Base-by-base conservation (phyloP, 1,140 invertebrate genomes). In the Trissolcus basalis region DNA sequence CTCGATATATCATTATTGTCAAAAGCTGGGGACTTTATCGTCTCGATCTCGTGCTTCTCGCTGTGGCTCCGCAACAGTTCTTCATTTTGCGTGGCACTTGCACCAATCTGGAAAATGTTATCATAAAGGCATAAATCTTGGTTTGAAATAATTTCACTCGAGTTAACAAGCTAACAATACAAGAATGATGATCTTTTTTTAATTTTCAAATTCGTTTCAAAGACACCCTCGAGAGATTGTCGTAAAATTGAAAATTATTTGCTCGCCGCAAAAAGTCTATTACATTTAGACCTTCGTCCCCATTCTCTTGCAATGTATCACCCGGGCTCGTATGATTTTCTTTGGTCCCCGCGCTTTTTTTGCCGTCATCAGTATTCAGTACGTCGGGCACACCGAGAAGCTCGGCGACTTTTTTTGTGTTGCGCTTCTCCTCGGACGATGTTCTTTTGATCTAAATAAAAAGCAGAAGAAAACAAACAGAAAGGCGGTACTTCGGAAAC, bases 381-480 rank as follows among this genome's bases (percentile, higher is more conserved):
- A 19, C 14, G n/a, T 77, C 64, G 1, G 83, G 67, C 13, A 79
- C 65, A 0, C 77, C 68, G 13, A 85, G 68, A 32, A 86, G 65
- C 55, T 84, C 80, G 0, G 83, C 80, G 4, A 86, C 77, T 78
- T 78, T 82, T 60, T 80, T 79, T 8, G 81, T 49, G n/a, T 82
- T 84, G 19, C 79, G 78, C 27, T 82, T 82, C 56, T 79, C 77
- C 11, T 77, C 79, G 0, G 73, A 80, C 1, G 77, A 79, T 6
- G 69, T 79, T 73, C 77, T 83, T 53, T 59, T 81, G 41, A 84
- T 85, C 81, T 86, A 32, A 50, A 61, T 70, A 11, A 53, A 47
- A 59, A 53, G n/a, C n/a, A 33, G 36, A 3, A 39, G 1, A 9
- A n/a, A 39, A 39, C 9, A 9, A 39, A 39, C 19, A 27, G 6